Evolutionary conservation across 2,113 vertebrate species (phyloP), one percentile per base, ranked within the genome.

Genomic region (Hystrix cristata): DNA sequence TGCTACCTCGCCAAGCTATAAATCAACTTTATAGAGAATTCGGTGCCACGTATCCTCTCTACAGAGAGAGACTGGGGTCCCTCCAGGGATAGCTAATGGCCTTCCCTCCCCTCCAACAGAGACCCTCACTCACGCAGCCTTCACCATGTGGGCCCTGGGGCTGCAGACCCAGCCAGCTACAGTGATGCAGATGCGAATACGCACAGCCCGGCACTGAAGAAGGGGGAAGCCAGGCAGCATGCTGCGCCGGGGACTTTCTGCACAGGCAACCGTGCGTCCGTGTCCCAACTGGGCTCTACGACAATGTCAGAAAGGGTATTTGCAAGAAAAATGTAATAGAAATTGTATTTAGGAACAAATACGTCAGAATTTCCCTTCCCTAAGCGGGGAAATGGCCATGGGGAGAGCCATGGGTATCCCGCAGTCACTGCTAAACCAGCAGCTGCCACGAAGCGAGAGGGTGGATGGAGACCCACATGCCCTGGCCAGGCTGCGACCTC

Each of bases 21-120:
- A 3, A 72, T 53, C 15, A 34, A 0, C 1, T 2, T 46, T 8
- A 25, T 1, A 11, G 38, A 23, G 43, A 13, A 8, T 3, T 1
- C 18, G 16, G 64, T 5, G n/a, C 38, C 1, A 21, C 1, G 23
- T 25, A 13, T 25, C 18, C 7, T 12, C 9, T 8, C 5, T 19
- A 15, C 18, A 29, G 71, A 46, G 5, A 31, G 14, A 51, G 23
- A n/a, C 71, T 11, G 18, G 51, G 34, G n/a, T 13, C 43, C 46
- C 46, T 21, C 10, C 3, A 21, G 11, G 29, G 29, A 59, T 38
- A 11, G 72, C 31, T 9, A 1, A n/a, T 89, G 57, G 23, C 19
- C 23, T 6, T 4, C 43, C 43, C 23, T 46, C 71, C 43, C 71
- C 43, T 71, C 67, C 7, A 46, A 48, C 25, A 76, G 72, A 48